Evolutionary conservation across 2,797 vertebrate genomes (phyloP).

Genomic region (Heliangelus exortis): DNA sequence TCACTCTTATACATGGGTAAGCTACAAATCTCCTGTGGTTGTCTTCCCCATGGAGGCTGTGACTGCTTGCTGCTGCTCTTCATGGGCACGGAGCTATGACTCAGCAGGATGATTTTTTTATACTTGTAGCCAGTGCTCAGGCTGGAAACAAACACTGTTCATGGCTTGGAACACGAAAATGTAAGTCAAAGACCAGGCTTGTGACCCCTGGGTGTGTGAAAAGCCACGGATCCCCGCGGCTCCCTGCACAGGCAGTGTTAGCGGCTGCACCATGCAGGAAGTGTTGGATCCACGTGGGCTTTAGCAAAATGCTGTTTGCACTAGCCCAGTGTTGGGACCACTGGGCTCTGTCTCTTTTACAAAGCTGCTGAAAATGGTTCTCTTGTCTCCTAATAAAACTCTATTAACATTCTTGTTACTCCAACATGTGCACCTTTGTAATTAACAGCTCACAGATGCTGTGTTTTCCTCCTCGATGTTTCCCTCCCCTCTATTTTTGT

Average conservation of each 20-base stretch:
- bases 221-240: accelerated
- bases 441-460: conserved; percentile 35
- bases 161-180: not conserved
- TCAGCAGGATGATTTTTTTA: not conserved
- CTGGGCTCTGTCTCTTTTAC: not conserved
- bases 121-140: not conserved
- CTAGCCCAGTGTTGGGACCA: not conserved
- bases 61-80: not conserved
- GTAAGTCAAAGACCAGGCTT: not conserved
- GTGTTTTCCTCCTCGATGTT: not conserved
- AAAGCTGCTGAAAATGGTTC: not conserved
- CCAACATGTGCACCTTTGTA: not conserved
- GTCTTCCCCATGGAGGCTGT: not conserved
- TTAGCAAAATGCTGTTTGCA: not conserved
- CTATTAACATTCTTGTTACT: not conserved
- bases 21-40: conserved; percentile 2
- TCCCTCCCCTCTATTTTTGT: conserved; percentile 8
- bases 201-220: not conserved
- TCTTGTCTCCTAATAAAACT: conserved; percentile 11
- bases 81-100: not conserved
- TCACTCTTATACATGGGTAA: conserved; percentile 16
- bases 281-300: accelerated
- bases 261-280: not conserved
- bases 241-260: not conserved
- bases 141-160: not conserved